Evolutionary conservation across 2,113 vertebrate genomes (phyloP).

Genomic region (Microtus montanus): DNA sequence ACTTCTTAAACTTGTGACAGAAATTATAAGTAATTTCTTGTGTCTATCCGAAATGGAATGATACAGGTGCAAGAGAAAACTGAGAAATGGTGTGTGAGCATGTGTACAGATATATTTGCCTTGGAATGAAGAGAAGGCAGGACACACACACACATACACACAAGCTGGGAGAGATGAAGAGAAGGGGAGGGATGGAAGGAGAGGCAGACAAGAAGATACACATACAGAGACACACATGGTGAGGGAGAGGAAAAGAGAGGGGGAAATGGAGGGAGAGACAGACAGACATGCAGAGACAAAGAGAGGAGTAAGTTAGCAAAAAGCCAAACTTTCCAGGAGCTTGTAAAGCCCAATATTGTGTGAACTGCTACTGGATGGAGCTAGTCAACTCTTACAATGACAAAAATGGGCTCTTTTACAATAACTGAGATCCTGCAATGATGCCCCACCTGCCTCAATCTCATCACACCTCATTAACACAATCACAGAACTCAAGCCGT

Average conservation of each 20-base stretch:
- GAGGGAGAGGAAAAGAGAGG: not conserved
- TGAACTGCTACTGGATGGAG: not conserved
- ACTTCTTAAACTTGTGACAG: not conserved
- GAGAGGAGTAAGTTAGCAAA: not conserved
- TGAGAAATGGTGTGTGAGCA: not conserved
- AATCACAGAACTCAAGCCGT: not conserved
- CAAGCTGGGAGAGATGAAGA: no score
- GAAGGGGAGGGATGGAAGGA: not conserved
- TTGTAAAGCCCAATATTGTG: not conserved
- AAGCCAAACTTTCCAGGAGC: not conserved
- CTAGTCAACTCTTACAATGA: not conserved
- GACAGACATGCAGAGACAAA: not conserved
- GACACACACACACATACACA: not conserved
- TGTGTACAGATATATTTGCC: not conserved
- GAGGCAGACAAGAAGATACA: no score
- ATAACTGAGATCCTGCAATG: not conserved
- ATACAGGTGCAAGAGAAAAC: not conserved
- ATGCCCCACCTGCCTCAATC: not conserved
- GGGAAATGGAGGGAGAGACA: not conserved
- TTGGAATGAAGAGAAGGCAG: not conserved
- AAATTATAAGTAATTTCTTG: not conserved
- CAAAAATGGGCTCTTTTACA: not conserved
- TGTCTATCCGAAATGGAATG: not conserved
- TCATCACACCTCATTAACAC: accelerated
- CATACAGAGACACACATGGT: no score